These are phyloP conservation scores for Flexamia atlantica DNA, from an alignment of 2,888 invertebrate genomes.

Conservation along the genomic window DNA sequence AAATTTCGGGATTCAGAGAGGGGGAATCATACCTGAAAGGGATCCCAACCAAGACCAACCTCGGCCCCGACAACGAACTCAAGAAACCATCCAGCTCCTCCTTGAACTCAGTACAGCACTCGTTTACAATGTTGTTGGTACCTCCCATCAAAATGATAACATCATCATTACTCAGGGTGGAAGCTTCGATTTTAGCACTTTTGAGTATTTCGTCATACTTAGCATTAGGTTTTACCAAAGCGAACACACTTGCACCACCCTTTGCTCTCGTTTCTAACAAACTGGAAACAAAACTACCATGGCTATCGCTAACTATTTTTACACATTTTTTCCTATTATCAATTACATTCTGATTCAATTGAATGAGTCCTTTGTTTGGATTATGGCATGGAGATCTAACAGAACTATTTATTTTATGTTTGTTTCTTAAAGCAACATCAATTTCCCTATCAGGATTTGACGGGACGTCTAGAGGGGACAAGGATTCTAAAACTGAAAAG, in stretches of 20 bases:
- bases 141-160: background rate
- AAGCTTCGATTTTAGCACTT: background rate
- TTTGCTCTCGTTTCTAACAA: background rate
- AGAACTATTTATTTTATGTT: no score
- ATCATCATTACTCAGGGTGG: background rate
- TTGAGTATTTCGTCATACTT: background rate
- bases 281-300: no score
- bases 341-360: no score
- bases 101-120: background rate
- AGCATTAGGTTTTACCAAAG: background rate
- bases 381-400: no score
- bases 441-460: no score
- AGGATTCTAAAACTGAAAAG: no score
- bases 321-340: no score
- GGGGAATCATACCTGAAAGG: background rate
- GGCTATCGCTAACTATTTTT: no score
- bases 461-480: no score
- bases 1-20: background rate
- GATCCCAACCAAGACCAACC: background rate
- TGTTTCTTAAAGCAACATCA: no score
- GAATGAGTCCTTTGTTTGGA: no score
- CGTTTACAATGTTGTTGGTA: conserved; percentile 7
- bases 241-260: no score
- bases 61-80: background rate
- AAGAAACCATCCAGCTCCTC: background rate